phyloP scores from a whole-genome alignment of 35 echinoderm and acorn worm genomes.

The Anneissia japonica region DNA sequence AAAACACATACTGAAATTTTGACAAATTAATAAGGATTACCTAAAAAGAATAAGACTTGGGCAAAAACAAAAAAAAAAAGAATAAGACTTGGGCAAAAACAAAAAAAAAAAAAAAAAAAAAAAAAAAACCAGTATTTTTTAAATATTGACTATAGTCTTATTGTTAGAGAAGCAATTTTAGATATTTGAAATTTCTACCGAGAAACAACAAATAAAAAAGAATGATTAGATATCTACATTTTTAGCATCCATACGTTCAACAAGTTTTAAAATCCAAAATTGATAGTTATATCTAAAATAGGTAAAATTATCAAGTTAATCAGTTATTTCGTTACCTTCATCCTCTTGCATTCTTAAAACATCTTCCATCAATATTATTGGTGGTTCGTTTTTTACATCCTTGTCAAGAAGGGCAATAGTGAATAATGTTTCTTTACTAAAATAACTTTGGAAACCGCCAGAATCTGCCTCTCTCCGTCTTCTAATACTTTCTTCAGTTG shows the following conservation, averaged over 20 bases:
- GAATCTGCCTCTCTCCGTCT: neutral
- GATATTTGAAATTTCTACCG: too few species aligned
- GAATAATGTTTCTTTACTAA: constrained; percentile 26
- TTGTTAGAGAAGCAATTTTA: too few species aligned
- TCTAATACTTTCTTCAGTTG: neutral
- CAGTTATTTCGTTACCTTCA: neutral
- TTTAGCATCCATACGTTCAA: neutral
- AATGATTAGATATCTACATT: neutral
- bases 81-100: too few species aligned
- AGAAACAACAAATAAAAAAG: neutral
- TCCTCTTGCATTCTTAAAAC: constrained; percentile 13
- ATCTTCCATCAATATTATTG: neutral
- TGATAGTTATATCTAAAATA: neutral
- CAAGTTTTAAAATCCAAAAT: neutral
- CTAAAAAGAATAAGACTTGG: too few species aligned
- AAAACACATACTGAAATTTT: too few species aligned
- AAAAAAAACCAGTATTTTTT: too few species aligned
- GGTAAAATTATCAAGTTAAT: too few species aligned
- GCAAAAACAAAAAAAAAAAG: too few species aligned
- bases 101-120: too few species aligned
- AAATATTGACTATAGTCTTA: too few species aligned
- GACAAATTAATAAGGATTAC: too few species aligned
- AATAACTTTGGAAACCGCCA: neutral
- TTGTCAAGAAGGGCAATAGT: neutral
- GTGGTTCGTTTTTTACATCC: neutral